Evolutionary conservation across 64 coral and sea anemone species (phyloP).

Genomic region (Catalaphyllia jardinei): DNA sequence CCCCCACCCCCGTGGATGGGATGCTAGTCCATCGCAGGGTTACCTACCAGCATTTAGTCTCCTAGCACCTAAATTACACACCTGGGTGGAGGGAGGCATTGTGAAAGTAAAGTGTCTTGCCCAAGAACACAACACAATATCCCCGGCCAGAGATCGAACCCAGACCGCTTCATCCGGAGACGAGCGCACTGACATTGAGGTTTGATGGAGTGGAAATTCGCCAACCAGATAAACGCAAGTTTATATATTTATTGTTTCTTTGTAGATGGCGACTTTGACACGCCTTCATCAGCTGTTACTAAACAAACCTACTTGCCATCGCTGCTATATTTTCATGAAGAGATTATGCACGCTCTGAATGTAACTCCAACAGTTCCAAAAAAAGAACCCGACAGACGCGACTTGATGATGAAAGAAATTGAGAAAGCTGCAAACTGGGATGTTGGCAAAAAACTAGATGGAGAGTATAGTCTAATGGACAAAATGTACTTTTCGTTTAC

Average conservation of each 20-base stretch:
- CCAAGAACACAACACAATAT: too few relatives aligned
- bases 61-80: too few relatives aligned
- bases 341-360: slow-evolving; percentile 71
- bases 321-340: slow-evolving; percentile 93
- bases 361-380: slow-evolving; percentile 78
- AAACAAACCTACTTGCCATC: slow-evolving; percentile 70
- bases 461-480: neutral
- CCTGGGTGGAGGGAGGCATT: too few relatives aligned
- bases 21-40: too few relatives aligned
- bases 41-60: too few relatives aligned
- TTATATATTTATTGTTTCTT: neutral
- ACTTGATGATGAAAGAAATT: slow-evolving; percentile 87
- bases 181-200: too few relatives aligned
- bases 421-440: slow-evolving; percentile 66
- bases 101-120: too few relatives aligned
- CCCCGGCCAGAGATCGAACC: too few relatives aligned
- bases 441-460: neutral
- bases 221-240: too few relatives aligned
- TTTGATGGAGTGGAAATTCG: too few relatives aligned
- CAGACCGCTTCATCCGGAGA: too few relatives aligned
- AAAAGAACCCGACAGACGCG: slow-evolving; percentile 61
- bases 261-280: slow-evolving; percentile 78
- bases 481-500: slow-evolving; percentile 7
- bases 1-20: too few relatives aligned
- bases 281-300: slow-evolving; percentile 41